These are phyloP conservation scores for Mesocricetus auratus DNA, from an alignment of 2,113 vertebrate genomes.

Conservation along the genomic window DNA sequence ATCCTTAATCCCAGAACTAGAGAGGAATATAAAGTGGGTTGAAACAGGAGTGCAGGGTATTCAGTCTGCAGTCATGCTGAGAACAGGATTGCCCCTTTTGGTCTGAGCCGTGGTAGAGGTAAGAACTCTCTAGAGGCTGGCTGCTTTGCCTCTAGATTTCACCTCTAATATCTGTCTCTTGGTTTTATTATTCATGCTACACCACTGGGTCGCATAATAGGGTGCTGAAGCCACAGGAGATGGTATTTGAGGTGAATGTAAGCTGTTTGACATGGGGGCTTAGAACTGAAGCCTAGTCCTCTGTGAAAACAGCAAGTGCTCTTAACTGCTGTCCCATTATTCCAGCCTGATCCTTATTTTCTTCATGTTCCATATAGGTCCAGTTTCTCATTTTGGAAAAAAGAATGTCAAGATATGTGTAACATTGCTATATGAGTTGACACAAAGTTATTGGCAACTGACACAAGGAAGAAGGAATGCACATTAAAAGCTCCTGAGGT, in stretches of 20 bases:
- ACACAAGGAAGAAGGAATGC: background rate
- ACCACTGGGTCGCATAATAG: no score
- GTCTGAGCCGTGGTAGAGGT: no score
- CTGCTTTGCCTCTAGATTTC: no score
- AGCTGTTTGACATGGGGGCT: fast-evolving
- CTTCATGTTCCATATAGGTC: background rate
- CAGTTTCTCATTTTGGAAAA: background rate
- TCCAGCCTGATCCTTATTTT: background rate
- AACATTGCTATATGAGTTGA: background rate
- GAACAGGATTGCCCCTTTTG: no score
- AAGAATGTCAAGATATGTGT: background rate
- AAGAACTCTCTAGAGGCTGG: no score
- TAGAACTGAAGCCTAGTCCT: background rate
- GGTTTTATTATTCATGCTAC: no score
- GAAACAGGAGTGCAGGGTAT: no score
- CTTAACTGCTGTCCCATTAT: no score
- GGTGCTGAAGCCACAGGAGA: background rate
- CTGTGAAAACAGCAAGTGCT: background rate
- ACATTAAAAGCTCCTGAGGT: background rate
- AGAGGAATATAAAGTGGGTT: no score
- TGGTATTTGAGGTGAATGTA: background rate
- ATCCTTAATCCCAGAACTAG: no score
- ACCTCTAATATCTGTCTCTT: no score
- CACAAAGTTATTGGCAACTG: background rate
- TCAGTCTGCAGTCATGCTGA: no score